A percentile compares a stretch with the other conserved stretches of the same genome.
phyloP scores from a whole-genome alignment of 2,888 invertebrate genomes.

The Epinotia brunnichana region DNA sequence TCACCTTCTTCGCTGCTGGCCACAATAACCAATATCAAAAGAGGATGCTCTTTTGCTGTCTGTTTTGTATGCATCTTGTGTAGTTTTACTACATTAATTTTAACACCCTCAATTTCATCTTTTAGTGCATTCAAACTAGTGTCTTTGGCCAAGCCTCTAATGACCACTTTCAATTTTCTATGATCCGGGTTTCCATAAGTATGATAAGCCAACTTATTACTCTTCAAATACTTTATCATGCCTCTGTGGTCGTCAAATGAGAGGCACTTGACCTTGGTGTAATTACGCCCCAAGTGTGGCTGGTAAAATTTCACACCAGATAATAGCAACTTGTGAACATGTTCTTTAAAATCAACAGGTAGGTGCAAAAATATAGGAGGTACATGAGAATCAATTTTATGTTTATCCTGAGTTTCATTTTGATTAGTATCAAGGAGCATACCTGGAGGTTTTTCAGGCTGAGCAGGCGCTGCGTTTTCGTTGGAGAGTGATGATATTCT shows the following conservation, averaged over 20 bases:
- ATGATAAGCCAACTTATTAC: slow-evolving; percentile 62
- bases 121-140: slow-evolving; percentile 56
- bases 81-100: slow-evolving; percentile 62
- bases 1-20: slow-evolving; percentile 57
- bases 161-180: slow-evolving; percentile 65
- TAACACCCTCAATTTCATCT: slow-evolving; percentile 55
- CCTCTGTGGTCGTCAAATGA: slow-evolving; percentile 59
- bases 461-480: neutral
- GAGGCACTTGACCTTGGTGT: slow-evolving; percentile 57
- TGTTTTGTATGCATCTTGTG: slow-evolving; percentile 62
- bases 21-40: slow-evolving; percentile 62
- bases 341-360: slow-evolving; percentile 53
- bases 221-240: slow-evolving; percentile 60
- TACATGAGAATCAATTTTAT: slow-evolving; percentile 48
- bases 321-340: slow-evolving; percentile 54
- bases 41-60: slow-evolving; percentile 50
- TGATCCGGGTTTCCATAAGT: slow-evolving; percentile 64
- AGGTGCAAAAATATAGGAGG: slow-evolving; percentile 65
- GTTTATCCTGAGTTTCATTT: slow-evolving; percentile 36
- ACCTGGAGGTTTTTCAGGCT: slow-evolving; percentile 36
- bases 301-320: slow-evolving; percentile 58
- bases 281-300: slow-evolving; percentile 50
- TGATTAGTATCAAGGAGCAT: slow-evolving; percentile 48
- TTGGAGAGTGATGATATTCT: slow-evolving; percentile 45
- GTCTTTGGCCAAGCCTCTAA: slow-evolving; percentile 62